Evolutionary conservation across 2,888 invertebrate genomes (phyloP), one percentile per base, ranked within the genome.

Genomic region (Eristalinus aeneus): DNA sequence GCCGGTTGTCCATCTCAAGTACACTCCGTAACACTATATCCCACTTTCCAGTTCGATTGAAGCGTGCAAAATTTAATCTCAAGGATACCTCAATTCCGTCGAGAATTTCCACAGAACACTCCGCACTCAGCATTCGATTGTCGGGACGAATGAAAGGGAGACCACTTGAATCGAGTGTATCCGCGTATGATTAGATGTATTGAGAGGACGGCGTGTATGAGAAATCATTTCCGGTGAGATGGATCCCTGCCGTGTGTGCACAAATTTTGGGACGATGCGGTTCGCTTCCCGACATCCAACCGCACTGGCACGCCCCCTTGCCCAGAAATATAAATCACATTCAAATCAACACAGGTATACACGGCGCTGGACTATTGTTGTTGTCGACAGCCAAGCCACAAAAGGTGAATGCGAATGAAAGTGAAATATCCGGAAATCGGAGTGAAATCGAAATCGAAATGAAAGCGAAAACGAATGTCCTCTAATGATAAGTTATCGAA

Each of bases 51-150:
- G 69, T 74, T 74, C 77, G 71, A 74, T 78, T 54, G 71, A 85
- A 86, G 86, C 86, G 86, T 86, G 86, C 86, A 86, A 82, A 86
- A 86, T 86, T 65, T 78, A 86, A 82, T 86, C 82, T 82, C 22
- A 78, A 86, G 82, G 69, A 78, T 73, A 36, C 46, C 27, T 64
- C 16, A 67, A n/a, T 31, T 58, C 27, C 27, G 23, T 46, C 39
- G 9, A 31, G 16, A 39, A 39, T 73, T 64, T 68, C 22, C 39
- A n/a, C 31, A 67, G 36, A 61, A 64, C n/a, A n/a, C n/a, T n/a
- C n/a, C n/a, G n/a, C n/a, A 56, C 63, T 34, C 20, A 16, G 16
- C 46, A 5, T 3, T n/a, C 16, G 34, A 69, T 79, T 67, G 72
- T 76, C 61, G 85, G 77, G 61, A 22, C 9, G 69, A 60, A 68